phyloP scores from a whole-genome alignment of 2,888 invertebrate genomes.

The Oligia fasciuncula region DNA sequence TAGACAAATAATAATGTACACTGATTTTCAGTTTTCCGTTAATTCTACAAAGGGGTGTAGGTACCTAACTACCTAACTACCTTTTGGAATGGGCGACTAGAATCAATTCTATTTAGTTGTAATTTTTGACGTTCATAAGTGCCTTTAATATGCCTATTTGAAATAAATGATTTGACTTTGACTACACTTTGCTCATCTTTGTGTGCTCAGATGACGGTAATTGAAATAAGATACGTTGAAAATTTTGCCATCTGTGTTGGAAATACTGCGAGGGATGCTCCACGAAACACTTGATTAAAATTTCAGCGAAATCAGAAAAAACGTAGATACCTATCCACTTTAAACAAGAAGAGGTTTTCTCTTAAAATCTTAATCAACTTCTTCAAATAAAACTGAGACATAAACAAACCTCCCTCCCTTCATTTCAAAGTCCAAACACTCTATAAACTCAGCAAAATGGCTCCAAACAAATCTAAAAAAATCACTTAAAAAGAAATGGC shows the following conservation, averaged over 20 bases:
- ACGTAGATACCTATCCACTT: too few species aligned
- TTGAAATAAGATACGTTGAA: not conserved
- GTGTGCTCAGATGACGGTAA: not conserved
- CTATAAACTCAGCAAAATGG: slow-evolving; percentile 45
- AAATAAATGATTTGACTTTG: too few species aligned
- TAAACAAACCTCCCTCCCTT: slow-evolving; percentile 30
- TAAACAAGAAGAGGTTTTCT: not conserved
- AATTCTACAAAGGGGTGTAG: too few species aligned
- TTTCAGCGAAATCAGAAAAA: slow-evolving; percentile 6
- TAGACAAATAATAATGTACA: too few species aligned
- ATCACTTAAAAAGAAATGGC: slow-evolving; percentile 73
- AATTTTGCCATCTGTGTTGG: not conserved
- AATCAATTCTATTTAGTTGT: too few species aligned
- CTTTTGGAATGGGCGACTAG: too few species aligned
- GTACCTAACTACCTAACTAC: not conserved
- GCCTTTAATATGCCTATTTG: too few species aligned
- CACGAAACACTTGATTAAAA: not conserved
- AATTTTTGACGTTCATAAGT: too few species aligned
- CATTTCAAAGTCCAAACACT: slow-evolving; percentile 46
- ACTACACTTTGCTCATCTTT: not conserved
- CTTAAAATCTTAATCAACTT: slow-evolving; percentile 38
- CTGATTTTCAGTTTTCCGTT: too few species aligned
- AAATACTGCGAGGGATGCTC: not conserved
- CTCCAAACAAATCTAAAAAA: slow-evolving; percentile 74
- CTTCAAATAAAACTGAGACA: slow-evolving; percentile 40